Evolutionary conservation across 2,888 invertebrate genomes (phyloP).

Genomic region (Agrochola lychnidis): DNA sequence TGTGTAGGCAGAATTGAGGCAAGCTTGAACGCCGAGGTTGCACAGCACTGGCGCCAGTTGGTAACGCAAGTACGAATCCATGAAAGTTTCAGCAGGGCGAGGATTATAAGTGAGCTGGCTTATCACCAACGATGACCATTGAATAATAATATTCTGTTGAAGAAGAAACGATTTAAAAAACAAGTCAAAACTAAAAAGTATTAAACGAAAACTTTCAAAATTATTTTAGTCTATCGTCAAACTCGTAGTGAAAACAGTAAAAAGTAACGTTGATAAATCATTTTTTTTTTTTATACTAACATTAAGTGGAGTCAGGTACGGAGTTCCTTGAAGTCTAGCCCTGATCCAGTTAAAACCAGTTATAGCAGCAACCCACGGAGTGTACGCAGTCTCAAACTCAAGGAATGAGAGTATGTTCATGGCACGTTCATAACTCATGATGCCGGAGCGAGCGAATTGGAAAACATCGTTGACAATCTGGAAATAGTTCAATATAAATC

Average conservation of each 20-base stretch:
- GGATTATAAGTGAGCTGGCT: slow-evolving; percentile 74
- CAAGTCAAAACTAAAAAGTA: neutral
- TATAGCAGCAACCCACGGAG: slow-evolving; percentile 95
- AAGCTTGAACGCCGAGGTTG: slow-evolving; percentile 70
- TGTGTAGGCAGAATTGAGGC: slow-evolving; percentile 71
- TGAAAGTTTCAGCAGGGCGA: slow-evolving; percentile 74
- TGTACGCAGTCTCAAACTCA: slow-evolving; percentile 92
- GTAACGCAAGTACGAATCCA: slow-evolving; percentile 82
- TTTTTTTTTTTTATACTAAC: slow-evolving; percentile 66
- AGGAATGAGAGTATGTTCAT: slow-evolving; percentile 93
- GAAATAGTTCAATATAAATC: slow-evolving; percentile 39
- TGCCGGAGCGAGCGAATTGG: slow-evolving; percentile 93
- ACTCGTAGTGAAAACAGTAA: neutral
- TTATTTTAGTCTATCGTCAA: neutral
- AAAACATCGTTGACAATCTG: slow-evolving; percentile 94
- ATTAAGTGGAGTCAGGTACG: slow-evolving; percentile 69
- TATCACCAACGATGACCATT: slow-evolving; percentile 78
- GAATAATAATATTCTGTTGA: slow-evolving; percentile 72
- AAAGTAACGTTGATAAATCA: neutral
- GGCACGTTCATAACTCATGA: slow-evolving; percentile 91
- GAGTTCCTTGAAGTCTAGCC: slow-evolving; percentile 77
- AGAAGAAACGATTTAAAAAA: slow-evolving; percentile 7
- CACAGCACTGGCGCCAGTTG: slow-evolving; percentile 83
- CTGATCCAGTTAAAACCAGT: slow-evolving; percentile 89
- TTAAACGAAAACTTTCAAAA: neutral